These are phyloP conservation scores for Syncerus caffer DNA, from an alignment of 2,797 vertebrate species.

Conservation along the genomic window DNA sequence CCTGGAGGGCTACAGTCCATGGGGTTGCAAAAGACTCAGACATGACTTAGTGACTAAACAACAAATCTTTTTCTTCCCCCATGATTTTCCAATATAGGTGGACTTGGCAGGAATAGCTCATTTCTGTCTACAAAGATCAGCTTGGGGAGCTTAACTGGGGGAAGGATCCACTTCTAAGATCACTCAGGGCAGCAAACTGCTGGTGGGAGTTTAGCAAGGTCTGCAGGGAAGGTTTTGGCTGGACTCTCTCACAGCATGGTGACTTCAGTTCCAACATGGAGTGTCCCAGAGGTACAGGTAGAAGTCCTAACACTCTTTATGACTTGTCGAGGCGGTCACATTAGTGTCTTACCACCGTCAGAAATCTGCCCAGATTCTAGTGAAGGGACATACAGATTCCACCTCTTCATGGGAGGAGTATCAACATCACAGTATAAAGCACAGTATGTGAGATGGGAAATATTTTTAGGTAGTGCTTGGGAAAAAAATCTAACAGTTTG, in stretches of 20 bases:
- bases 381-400: rapidly evolving
- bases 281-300: not conserved
- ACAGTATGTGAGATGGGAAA: not conserved
- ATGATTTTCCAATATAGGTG: not conserved
- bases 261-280: not conserved
- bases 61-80: not conserved
- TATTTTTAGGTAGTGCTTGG: not conserved
- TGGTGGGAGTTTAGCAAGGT: not conserved
- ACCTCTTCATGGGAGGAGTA: not conserved
- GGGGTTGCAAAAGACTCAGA: not conserved
- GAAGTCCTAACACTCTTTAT: not conserved
- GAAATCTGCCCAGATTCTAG: not conserved
- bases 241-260: not conserved
- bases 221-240: not conserved
- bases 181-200: not conserved
- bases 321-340: not conserved
- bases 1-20: not conserved
- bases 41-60: not conserved
- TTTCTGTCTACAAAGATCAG: not conserved
- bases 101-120: not conserved
- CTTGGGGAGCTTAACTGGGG: not conserved
- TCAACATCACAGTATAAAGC: not conserved
- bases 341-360: not conserved
- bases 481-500: not conserved
- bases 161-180: not conserved